Evolutionary conservation across 2,797 vertebrate genomes (phyloP).

Genomic region (Gorsachius magnificus): DNA sequence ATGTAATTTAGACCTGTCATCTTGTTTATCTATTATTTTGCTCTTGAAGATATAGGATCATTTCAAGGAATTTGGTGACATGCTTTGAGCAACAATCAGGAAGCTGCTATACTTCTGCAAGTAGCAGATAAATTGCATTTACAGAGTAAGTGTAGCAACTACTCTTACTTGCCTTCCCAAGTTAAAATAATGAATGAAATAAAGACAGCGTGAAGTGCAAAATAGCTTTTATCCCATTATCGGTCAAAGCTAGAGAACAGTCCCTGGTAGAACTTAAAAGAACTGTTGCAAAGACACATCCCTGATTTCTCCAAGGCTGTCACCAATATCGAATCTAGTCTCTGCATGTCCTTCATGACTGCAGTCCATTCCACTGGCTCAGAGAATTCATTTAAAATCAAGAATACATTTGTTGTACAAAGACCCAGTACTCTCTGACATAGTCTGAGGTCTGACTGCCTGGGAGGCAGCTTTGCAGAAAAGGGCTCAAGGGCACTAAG

Average conservation of each 20-base stretch:
- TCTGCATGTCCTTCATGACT: not conserved
- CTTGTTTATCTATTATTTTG: not conserved
- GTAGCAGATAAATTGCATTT: not conserved
- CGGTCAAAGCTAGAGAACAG: not conserved
- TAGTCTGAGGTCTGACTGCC: not conserved
- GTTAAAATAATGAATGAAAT: not conserved
- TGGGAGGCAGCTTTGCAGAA: not conserved
- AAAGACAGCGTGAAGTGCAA: not conserved
- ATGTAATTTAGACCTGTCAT: not conserved
- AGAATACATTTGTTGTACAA: not conserved
- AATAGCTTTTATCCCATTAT: not conserved
- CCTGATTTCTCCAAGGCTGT: not conserved
- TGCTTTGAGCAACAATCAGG: not conserved
- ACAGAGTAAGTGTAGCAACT: not conserved
- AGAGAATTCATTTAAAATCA: not conserved
- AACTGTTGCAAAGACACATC: not conserved
- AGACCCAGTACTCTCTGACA: not conserved
- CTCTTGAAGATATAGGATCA: not conserved
- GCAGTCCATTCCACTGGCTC: not conserved
- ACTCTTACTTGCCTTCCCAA: not conserved
- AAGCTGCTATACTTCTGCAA: not conserved
- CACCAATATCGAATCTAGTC: not conserved
- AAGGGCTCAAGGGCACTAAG: not conserved
- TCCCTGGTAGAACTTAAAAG: not conserved
- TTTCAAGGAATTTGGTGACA: not conserved